Evolutionary conservation across 2,888 invertebrate genomes (phyloP).

Genomic region (Dryobotodes eremita): DNA sequence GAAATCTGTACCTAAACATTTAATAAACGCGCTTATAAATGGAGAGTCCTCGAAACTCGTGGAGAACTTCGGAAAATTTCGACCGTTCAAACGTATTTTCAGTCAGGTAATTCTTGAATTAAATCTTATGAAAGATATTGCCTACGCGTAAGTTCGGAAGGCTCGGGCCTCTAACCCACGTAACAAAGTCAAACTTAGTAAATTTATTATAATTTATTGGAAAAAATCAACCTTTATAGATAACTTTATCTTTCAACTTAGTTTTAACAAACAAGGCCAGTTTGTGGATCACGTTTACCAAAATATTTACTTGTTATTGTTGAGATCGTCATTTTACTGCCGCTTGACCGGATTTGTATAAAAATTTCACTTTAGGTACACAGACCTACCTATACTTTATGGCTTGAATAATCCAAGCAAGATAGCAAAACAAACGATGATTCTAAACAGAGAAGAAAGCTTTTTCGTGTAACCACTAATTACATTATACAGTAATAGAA

Average conservation of each 20-base stretch:
- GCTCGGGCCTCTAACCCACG: conserved; percentile 53
- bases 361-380: conserved; percentile 15
- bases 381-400: not conserved
- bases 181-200: conserved; percentile 63
- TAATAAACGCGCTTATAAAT: conserved; percentile 56
- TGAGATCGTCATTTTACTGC: conserved; percentile 24
- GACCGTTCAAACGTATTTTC: conserved; percentile 60
- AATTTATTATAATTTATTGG: conserved; percentile 70
- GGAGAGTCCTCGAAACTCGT: conserved; percentile 49
- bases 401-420: conserved; percentile 10
- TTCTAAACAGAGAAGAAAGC: conserved; percentile 42
- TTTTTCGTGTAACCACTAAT: conserved; percentile 58
- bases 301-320: conserved; percentile 58
- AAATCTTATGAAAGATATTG: conserved; percentile 66
- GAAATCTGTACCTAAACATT: conserved; percentile 54
- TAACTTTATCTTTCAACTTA: conserved; percentile 61
- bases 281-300: conserved; percentile 36
- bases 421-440: conserved; percentile 28
- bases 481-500: conserved; percentile 42
- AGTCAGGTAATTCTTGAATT: conserved; percentile 67
- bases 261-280: conserved; percentile 59
- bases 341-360: conserved; percentile 26
- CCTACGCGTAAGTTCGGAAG: conserved; percentile 55
- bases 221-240: conserved; percentile 62
- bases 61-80: conserved; percentile 60